Base-by-base conservation (phyloP, 2,797 vertebrate species). In the Bufotes viridis region DNA sequence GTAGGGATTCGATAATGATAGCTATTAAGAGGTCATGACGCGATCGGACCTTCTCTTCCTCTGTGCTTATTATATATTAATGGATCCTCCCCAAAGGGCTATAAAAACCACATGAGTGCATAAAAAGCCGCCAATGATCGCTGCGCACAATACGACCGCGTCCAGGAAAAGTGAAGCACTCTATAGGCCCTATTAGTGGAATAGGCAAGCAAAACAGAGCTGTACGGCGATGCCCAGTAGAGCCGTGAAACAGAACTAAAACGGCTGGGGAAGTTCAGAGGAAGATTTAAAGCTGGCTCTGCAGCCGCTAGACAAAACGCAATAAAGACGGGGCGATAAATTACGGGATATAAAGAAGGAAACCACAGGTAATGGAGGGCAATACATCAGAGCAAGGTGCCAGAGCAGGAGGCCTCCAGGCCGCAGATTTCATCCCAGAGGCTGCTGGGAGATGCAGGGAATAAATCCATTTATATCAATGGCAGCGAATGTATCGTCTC, bases 311-410 rank as follows among this genome's bases (percentile, higher is more conserved):
- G 85, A 89, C 81, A 87, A 87, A 87, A 87, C 65, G 72, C 55
- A 87, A 89, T 89, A 89, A 89, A 89, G 88, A 87, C 13, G 42
- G 20, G 80, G 20, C 63, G 42, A 87, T 89, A 87, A 89, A 89
- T 89, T 74, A 87, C 57, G 18, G 79, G 57, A 74, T 89, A 63
- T 87, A 87, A 89, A 84, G 81, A 72, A 78, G 75, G 11, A 89
- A 87, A 87, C 74, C 65, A 11, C 85, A 84, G 88, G 88, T 89
- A 87, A 89, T 89, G 88, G 85, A 82, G 75, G 72, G 75, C 79
- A 61, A 79, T 89, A 89, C 82, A 89, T 89, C 78, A 89, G 79
- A 15, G 8, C 14, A 3, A 22, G 29, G 29, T 57, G 61, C 24
- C 61, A 1, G 60, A 57, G 87, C 14, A 18, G 10, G 70, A 20